A percentile compares a stretch with the other conserved stretches of the same genome.
phyloP scores from a whole-genome alignment of 2,113 vertebrate species.

The Muntiacus reevesi region DNA sequence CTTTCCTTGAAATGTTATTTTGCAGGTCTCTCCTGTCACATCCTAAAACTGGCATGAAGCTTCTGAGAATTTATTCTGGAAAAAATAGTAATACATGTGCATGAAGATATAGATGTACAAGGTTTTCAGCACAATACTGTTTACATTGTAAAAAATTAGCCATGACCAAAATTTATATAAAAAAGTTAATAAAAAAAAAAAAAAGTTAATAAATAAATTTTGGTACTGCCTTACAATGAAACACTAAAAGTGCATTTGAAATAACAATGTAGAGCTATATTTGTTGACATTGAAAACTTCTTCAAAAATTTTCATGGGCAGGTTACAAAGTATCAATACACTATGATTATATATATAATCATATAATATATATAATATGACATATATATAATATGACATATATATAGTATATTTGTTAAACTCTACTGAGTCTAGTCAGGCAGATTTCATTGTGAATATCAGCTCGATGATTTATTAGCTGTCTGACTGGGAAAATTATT shows the following conservation, averaged over 20 bases:
- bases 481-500: not conserved
- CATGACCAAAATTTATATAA: not conserved
- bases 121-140: not conserved
- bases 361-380: not conserved
- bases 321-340: not conserved
- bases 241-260: not conserved
- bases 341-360: not conserved
- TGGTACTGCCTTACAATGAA: not conserved
- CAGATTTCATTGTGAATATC: conserved; percentile 3
- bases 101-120: not conserved
- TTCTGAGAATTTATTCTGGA: conserved; percentile 24
- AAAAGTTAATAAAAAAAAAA: not conserved
- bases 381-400: not conserved
- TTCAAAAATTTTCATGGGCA: not conserved
- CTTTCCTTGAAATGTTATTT: not conserved
- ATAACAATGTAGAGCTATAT: not conserved
- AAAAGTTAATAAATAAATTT: not conserved
- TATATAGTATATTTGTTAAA: not conserved
- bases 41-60: not conserved
- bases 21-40: not conserved
- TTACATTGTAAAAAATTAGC: not conserved
- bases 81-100: not conserved
- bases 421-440: not conserved
- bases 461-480: not conserved
- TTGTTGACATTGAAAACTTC: not conserved